phyloP scores from a whole-genome alignment of 1,140 invertebrate genomes.

The Thaumatotibia leucotreta region DNA sequence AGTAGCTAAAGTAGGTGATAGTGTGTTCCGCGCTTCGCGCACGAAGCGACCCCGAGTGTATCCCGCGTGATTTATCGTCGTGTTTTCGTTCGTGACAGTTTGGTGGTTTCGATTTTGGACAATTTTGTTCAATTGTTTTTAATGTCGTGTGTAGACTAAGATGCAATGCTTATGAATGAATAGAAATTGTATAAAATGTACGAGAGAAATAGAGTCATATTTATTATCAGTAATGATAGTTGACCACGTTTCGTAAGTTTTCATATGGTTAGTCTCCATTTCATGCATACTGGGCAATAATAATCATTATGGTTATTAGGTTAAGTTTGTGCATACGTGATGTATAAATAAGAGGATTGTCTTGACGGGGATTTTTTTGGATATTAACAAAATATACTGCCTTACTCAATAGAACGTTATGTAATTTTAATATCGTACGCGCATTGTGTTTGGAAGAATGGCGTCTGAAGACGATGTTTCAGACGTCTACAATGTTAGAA shows the following conservation, averaged over 20 bases:
- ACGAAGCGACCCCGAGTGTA: neutral
- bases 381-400: slow-evolving; percentile 38
- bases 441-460: slow-evolving; percentile 28
- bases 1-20: neutral
- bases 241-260: slow-evolving; percentile 17
- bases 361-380: slow-evolving; percentile 17
- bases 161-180: slow-evolving; percentile 30
- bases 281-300: slow-evolving; percentile 20
- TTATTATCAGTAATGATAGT: slow-evolving; percentile 25
- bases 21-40: neutral
- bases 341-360: slow-evolving; percentile 16
- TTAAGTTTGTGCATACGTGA: slow-evolving; percentile 16
- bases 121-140: slow-evolving; percentile 3
- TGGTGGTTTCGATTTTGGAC: slow-evolving; percentile 8
- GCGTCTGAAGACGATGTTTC: slow-evolving; percentile 21
- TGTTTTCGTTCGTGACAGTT: slow-evolving; percentile 7
- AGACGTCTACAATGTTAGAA: slow-evolving; percentile 36
- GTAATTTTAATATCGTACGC: slow-evolving; percentile 25
- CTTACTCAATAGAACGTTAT: slow-evolving; percentile 38
- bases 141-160: slow-evolving; percentile 12
- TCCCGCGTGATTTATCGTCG: neutral
- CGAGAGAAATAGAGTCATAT: slow-evolving; percentile 33
- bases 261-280: neutral
- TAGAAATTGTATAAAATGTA: slow-evolving; percentile 22
- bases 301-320: slow-evolving; percentile 19